These are phyloP conservation scores for Ia io DNA, from an alignment of 2,113 vertebrate genomes.

Conservation along the genomic window DNA sequence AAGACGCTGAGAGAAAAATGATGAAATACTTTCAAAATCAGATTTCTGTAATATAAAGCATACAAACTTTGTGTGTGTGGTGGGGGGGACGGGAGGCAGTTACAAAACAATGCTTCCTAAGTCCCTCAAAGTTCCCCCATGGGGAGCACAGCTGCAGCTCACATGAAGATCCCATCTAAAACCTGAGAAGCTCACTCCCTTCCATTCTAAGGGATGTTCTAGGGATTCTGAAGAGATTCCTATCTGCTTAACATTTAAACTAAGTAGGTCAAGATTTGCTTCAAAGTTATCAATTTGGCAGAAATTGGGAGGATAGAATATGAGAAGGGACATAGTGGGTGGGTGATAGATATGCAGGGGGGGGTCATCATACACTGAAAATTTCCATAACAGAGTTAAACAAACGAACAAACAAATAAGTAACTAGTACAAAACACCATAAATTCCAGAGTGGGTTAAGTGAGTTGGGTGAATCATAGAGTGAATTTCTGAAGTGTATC, in stretches of 20 bases:
- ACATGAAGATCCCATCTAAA: not conserved
- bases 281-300: not conserved
- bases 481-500: not conserved
- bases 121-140: not conserved
- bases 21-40: not conserved
- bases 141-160: not conserved
- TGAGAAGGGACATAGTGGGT: not conserved
- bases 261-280: not conserved
- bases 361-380: not conserved
- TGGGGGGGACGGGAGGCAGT: not conserved
- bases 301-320: not conserved
- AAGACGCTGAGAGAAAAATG: not conserved
- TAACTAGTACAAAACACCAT: not conserved
- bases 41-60: not conserved
- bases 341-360: not conserved
- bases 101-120: conserved; percentile 8
- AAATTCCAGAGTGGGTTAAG: not conserved
- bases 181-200: not conserved
- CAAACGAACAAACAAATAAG: not conserved
- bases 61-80: not conserved
- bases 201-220: not conserved
- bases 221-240: not conserved
- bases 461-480: not conserved
- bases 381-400: not conserved
- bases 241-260: not conserved